Conservation (phyloP, 2,113 vertebrate genomes). For the Psammodynastes pulverulentus region DNA sequence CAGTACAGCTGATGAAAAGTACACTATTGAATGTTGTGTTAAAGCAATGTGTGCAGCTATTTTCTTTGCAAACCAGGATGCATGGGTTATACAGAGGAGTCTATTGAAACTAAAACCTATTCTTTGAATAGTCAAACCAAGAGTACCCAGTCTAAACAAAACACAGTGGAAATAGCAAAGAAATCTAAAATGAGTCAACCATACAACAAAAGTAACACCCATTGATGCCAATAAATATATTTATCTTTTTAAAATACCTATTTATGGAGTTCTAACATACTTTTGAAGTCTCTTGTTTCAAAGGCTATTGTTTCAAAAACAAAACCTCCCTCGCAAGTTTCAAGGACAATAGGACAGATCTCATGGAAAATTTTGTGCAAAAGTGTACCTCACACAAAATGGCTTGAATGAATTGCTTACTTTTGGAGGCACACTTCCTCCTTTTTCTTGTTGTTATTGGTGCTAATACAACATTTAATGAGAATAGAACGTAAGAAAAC, state of each 20-base stretch:
- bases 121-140: not conserved
- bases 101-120: not conserved
- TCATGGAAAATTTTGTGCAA: not conserved
- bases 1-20: not conserved
- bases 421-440: not conserved
- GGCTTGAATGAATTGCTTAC: not conserved
- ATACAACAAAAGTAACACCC: not conserved
- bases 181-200: not conserved
- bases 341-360: not conserved
- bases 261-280: not conserved
- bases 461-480: not conserved
- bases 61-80: not conserved
- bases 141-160: not conserved
- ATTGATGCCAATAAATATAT: not conserved
- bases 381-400: not conserved
- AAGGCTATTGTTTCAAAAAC: not conserved
- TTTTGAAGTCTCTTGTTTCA: not conserved
- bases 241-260: not conserved
- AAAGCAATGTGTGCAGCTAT: not conserved
- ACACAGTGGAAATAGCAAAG: not conserved
- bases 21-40: not conserved
- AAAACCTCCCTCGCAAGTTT: not conserved
- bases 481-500: not conserved
- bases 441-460: not conserved
- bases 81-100: not conserved